Percentiles rank a stretch among this genome's conserved stretches.
Conservation (phyloP, 1,140 invertebrate genomes). For the Cylas formicarius region DNA sequence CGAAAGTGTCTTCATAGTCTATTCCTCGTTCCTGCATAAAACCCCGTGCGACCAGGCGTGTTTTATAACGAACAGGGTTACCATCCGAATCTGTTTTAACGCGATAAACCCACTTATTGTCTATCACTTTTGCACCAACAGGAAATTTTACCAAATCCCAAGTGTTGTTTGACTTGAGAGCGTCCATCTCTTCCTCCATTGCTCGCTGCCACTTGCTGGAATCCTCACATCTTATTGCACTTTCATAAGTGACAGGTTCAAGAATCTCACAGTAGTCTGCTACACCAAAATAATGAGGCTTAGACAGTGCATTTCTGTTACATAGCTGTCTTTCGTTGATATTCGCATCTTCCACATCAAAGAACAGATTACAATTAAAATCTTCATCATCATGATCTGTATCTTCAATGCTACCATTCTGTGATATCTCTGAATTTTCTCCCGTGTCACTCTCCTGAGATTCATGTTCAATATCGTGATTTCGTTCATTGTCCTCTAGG, state of each 20-base stretch:
- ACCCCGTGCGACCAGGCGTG: constrained; percentile 38
- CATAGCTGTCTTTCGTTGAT: constrained; percentile 2
- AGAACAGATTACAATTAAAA: not conserved
- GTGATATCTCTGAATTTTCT: too few relatives aligned
- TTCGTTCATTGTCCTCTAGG: not conserved
- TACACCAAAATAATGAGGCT: not conserved
- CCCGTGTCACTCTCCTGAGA: too few relatives aligned
- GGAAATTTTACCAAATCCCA: constrained; percentile 6
- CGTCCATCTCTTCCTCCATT: constrained; percentile 14
- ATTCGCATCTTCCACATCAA: constrained; percentile 1
- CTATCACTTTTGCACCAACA: constrained; percentile 23
- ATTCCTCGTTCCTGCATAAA: constrained; percentile 33
- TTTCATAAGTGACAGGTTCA: constrained; percentile 8
- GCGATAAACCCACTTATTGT: constrained; percentile 37
- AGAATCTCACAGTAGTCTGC: not conserved
- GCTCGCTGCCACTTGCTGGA: constrained; percentile 10
- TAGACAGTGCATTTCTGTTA: not conserved
- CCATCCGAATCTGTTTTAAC: constrained; percentile 18
- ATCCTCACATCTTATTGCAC: constrained; percentile 6
- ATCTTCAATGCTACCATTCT: not conserved
- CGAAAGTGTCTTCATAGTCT: constrained; percentile 30
- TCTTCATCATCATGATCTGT: constrained; percentile 1
- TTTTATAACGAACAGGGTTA: constrained; percentile 27
- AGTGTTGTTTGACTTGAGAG: constrained; percentile 13
- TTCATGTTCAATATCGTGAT: not conserved